Conservation (phyloP, 1,140 invertebrate species). For the Dinothrombium tinctorium region DNA sequence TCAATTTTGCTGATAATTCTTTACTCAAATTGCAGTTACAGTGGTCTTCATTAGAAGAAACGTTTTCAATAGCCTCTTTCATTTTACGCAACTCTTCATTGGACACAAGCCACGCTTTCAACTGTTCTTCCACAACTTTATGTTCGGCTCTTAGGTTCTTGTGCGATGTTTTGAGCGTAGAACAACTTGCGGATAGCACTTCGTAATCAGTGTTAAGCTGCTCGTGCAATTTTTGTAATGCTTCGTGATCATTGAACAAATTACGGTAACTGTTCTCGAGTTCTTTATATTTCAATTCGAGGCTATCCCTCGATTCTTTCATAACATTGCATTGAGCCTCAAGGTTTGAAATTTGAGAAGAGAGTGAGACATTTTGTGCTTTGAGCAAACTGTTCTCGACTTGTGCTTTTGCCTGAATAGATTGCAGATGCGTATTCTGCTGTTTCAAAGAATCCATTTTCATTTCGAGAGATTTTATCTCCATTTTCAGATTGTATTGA, state of each 20-base stretch:
- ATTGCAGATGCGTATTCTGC: slow-evolving; percentile 33
- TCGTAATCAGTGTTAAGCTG: too few relatives aligned
- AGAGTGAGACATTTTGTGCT: slow-evolving; percentile 55
- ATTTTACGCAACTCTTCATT: too few relatives aligned
- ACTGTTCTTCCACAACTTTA: too few relatives aligned
- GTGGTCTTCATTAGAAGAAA: too few relatives aligned
- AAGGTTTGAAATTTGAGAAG: slow-evolving; percentile 53
- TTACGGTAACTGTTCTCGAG: slow-evolving; percentile 41
- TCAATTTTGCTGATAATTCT: too few relatives aligned
- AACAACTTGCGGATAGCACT: too few relatives aligned
- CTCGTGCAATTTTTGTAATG: too few relatives aligned
- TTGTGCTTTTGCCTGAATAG: slow-evolving; percentile 55
- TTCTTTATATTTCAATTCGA: slow-evolving; percentile 22
- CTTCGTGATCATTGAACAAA: slow-evolving; percentile 55
- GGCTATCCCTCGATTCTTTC: slow-evolving; percentile 58
- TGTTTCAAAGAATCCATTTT: slow-evolving; percentile 17
- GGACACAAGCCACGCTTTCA: too few relatives aligned
- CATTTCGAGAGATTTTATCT: slow-evolving; percentile 19
- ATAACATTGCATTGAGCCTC: slow-evolving; percentile 58
- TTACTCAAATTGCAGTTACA: too few relatives aligned
- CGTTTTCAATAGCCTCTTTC: too few relatives aligned
- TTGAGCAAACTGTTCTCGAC: slow-evolving; percentile 66
- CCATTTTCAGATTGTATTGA: slow-evolving; percentile 19
- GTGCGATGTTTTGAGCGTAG: too few relatives aligned
- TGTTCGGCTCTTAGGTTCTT: too few relatives aligned